Evolutionary conservation across 2,797 vertebrate species (phyloP).

Genomic region (Erethizon dorsatum): DNA sequence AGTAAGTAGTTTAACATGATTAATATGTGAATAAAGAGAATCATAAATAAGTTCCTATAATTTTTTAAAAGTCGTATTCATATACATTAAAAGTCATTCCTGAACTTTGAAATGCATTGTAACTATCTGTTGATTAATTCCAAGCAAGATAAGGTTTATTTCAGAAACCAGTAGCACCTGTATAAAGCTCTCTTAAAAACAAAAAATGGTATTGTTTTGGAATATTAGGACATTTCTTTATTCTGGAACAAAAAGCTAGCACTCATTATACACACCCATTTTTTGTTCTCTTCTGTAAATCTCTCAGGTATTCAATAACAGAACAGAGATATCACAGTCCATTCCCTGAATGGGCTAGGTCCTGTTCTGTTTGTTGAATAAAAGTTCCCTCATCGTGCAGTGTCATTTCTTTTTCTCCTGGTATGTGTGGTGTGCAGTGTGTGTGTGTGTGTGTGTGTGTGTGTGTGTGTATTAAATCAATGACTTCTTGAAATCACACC

Average conservation of each 20-base stretch:
- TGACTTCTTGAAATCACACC: not conserved
- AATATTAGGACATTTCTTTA: not conserved
- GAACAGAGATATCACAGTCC: not conserved
- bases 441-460: not conserved
- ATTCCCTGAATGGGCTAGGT: not conserved
- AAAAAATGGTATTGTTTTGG: not conserved
- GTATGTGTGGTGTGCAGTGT: too few relatives aligned
- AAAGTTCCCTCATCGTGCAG: not conserved
- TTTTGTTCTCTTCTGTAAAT: not conserved
- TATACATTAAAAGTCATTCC: not conserved
- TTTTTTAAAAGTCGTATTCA: constrained; percentile 2
- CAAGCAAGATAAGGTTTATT: constrained; percentile 30
- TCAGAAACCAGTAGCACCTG: constrained; percentile 23
- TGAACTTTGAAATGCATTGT: constrained; percentile 9
- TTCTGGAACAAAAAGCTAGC: not conserved
- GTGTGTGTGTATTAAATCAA: not conserved
- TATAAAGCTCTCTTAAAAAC: not conserved
- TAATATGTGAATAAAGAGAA: constrained; percentile 34
- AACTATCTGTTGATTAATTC: constrained; percentile 29
- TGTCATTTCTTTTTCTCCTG: not conserved
- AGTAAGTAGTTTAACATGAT: not conserved
- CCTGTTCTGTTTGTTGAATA: not conserved
- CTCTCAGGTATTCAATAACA: not conserved
- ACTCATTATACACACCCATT: not conserved
- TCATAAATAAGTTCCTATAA: constrained; percentile 2